phyloP scores from a whole-genome alignment of 2,888 invertebrate species.

The Volucella bombylans region DNA sequence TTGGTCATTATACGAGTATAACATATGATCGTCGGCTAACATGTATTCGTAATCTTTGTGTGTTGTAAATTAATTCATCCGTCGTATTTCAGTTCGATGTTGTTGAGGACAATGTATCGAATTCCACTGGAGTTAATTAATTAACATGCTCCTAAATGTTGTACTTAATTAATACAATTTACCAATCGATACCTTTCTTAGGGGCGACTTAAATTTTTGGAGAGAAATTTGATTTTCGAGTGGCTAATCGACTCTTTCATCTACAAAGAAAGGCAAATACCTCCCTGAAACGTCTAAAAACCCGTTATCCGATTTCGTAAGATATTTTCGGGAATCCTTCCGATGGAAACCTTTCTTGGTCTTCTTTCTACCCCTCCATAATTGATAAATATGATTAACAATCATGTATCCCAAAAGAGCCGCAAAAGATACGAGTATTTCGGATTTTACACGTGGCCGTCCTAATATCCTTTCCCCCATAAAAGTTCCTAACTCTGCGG shows the following conservation, averaged over 20 bases:
- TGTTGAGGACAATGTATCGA: not conserved
- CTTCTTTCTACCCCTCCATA: slow-evolving; percentile 3
- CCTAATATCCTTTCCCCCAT: not conserved
- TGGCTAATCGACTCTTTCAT: slow-evolving; percentile 23
- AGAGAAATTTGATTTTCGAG: slow-evolving; percentile 19
- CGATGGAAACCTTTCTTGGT: slow-evolving; percentile 4
- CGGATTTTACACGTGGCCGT: not conserved
- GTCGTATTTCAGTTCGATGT: not conserved
- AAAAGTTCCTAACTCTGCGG: not conserved
- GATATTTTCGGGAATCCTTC: slow-evolving; percentile 14
- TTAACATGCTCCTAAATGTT: slow-evolving; percentile 23
- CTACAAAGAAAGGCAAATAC: not conserved
- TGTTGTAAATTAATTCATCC: not conserved
- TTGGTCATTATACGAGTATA: not conserved
- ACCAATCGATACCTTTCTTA: slow-evolving; percentile 9
- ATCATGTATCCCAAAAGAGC: slow-evolving; percentile 11
- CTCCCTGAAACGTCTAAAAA: not conserved
- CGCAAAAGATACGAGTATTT: slow-evolving; percentile 6
- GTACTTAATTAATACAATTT: slow-evolving; percentile 23
- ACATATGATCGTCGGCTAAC: not conserved
- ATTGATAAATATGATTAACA: slow-evolving; percentile 27
- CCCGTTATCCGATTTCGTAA: not conserved
- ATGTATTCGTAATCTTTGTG: not conserved
- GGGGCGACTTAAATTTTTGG: not conserved
- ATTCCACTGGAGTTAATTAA: slow-evolving; percentile 22